Conservation (phyloP, 2,888 invertebrate species). For the Cryptus armator region DNA sequence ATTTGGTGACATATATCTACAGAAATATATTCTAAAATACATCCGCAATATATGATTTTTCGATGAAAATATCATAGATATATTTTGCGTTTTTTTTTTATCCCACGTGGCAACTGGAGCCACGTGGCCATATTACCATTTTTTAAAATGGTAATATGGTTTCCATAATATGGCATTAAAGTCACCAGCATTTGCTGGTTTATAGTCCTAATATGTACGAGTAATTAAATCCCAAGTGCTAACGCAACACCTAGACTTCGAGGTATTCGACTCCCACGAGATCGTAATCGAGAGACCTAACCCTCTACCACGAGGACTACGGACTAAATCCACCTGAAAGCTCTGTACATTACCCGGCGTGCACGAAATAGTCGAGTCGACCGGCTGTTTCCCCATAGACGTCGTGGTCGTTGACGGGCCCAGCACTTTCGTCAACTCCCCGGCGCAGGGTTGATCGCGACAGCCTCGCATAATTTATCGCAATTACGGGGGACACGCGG, state of each 20-base stretch:
- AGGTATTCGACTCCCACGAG: conserved; percentile 25
- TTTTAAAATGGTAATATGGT: too few species aligned
- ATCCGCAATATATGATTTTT: too few species aligned
- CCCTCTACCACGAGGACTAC: conserved; percentile 35
- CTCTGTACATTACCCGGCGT: conserved; percentile 18
- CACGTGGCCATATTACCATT: too few species aligned
- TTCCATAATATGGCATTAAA: too few species aligned
- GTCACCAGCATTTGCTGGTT: neutral
- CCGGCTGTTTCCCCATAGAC: conserved; percentile 44
- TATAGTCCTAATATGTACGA: neutral
- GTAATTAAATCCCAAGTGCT: conserved; percentile 27
- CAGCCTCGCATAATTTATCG: conserved; percentile 67
- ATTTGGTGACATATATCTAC: too few species aligned
- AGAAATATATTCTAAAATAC: too few species aligned
- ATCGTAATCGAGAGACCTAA: conserved; percentile 40
- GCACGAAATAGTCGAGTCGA: conserved; percentile 24
- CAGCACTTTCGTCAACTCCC: conserved; percentile 60
- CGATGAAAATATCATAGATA: too few species aligned
- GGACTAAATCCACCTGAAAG: conserved; percentile 38
- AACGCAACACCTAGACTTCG: conserved; percentile 20
- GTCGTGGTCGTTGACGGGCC: conserved; percentile 41
- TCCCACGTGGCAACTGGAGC: too few species aligned
- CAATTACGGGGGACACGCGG: conserved; percentile 60
- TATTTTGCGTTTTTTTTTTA: too few species aligned
- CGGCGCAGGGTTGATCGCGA: conserved; percentile 55